Base-by-base conservation (phyloP, 1,140 invertebrate genomes). In the Heliothis virescens region DNA sequence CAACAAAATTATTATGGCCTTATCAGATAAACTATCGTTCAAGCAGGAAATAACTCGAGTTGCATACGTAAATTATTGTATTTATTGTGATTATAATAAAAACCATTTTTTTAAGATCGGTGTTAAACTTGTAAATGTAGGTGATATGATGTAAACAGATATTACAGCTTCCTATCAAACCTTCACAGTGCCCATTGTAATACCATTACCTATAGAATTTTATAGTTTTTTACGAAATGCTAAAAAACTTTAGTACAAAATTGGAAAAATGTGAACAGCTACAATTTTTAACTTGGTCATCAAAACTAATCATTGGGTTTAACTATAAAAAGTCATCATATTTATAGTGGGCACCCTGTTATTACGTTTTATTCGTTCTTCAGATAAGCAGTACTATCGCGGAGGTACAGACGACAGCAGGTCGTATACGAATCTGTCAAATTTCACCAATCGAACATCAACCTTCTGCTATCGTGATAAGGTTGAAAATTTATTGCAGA, bases 121-220 rank as follows among this genome's bases (percentile, higher is more conserved):
- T 90, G 88, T 90, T 87, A 77, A 72, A 86, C 77, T 82, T 83
- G 65, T 85, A 48, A 74, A 79, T 82, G 84, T 89, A 84, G 81
- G 82, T 73, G 60, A 55, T 57, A 81, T 73, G 60, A 55, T 57
- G 73, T 55, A 57, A 63, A 71, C 21, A 18, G n/a, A 65, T 65
- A 41, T 47, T 41, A 65, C 16, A 47, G 34, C 62, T 65, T 65
- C 34, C 62, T 41, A 48, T 65, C 41, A 21, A 18, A 16, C 11
- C 12, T 18, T 11, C n/a, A 48, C 34, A 65, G 62, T 11, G 62
- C 62, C n/a, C n/a, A 13, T 12, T 26, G 3, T 26, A 26, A 26
- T 26, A 26, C 21, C 21, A 1, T 26, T 26, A 26, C 21, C 21
- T 26, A 26, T 26, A 26, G 5, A 41, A 41, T 41, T 41, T 41